Percentiles rank a stretch among this genome's conserved stretches.
Evolutionary conservation across 2,888 invertebrate genomes (phyloP).

Genomic region (Fragum sueziense): DNA sequence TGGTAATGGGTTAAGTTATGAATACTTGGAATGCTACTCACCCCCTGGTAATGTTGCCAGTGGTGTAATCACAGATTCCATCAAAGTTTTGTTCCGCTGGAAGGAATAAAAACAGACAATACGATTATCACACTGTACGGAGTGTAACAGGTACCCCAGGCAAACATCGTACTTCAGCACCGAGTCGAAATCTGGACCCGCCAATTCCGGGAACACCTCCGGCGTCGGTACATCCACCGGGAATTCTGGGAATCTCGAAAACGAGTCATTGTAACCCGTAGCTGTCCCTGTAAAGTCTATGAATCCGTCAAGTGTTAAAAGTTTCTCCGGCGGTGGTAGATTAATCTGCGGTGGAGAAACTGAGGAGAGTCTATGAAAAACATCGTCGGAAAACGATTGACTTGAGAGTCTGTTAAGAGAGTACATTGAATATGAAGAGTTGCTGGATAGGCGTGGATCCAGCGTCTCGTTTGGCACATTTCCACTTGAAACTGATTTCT

Average conservation of each 20-base stretch:
- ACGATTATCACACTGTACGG: constrained; percentile 59
- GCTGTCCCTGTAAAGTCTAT: constrained; percentile 33
- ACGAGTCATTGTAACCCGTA: constrained; percentile 9
- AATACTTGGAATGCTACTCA: no score
- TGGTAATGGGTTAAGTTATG: no score
- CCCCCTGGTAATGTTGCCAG: constrained; percentile 63
- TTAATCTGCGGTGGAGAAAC: not conserved
- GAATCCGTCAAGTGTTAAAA: constrained; percentile 7
- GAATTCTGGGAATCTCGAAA: constrained; percentile 30
- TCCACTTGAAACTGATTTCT: constrained; percentile 53
- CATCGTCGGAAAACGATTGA: constrained; percentile 42
- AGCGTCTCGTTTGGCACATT: constrained; percentile 22
- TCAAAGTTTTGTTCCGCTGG: constrained; percentile 90
- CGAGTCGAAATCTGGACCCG: constrained; percentile 37
- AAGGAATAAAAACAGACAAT: constrained; percentile 80
- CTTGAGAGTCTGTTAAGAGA: constrained; percentile 32
- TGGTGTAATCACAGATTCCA: constrained; percentile 86
- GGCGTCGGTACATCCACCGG: constrained; percentile 22
- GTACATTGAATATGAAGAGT: constrained; percentile 16
- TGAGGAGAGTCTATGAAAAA: constrained; percentile 39
- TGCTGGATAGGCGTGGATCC: not conserved
- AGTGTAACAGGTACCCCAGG: constrained; percentile 55
- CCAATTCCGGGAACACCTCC: constrained; percentile 4
- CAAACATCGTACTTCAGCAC: constrained; percentile 51
- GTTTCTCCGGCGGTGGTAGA: constrained; percentile 2